A percentile compares a stretch with the other conserved stretches of the same genome.
These are phyloP conservation scores for Tachina fera DNA, from an alignment of 2,888 invertebrate genomes.

Conservation along the genomic window DNA sequence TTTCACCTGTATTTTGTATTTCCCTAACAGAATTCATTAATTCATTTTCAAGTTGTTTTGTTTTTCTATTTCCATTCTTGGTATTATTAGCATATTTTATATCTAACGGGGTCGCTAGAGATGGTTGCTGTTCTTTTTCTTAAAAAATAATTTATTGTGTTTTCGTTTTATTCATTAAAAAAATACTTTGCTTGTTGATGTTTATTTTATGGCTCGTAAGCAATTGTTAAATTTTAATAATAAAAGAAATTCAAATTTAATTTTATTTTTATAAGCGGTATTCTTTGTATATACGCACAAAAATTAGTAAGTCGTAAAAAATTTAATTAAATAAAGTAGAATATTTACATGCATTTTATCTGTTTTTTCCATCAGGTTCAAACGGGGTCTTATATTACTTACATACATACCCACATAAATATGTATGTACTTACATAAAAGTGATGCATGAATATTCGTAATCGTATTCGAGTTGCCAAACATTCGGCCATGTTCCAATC, in stretches of 20 bases:
- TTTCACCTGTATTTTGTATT: background rate
- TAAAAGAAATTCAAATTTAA: background rate
- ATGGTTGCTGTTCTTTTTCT: slow-evolving; percentile 1
- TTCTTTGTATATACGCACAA: background rate
- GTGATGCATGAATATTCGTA: no score
- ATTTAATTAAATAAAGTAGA: background rate
- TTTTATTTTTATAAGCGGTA: background rate
- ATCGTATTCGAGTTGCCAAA: no score
- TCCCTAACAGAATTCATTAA: background rate
- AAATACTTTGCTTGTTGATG: background rate
- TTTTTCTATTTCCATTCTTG: background rate
- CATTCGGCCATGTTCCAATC: no score
- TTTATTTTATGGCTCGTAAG: slow-evolving; percentile 13
- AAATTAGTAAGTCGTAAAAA: background rate
- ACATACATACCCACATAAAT: background rate
- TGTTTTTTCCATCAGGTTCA: background rate
- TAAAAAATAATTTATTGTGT: background rate
- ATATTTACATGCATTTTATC: background rate
- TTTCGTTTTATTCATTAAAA: background rate
- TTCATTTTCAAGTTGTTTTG: background rate
- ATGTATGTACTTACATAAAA: background rate
- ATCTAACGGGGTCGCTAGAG: background rate
- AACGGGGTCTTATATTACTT: background rate
- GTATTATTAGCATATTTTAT: background rate
- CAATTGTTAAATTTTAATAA: background rate